Percentiles rank a stretch among this genome's conserved stretches.
Conservation (phyloP, 2,888 invertebrate species). For the Acronicta psi region DNA sequence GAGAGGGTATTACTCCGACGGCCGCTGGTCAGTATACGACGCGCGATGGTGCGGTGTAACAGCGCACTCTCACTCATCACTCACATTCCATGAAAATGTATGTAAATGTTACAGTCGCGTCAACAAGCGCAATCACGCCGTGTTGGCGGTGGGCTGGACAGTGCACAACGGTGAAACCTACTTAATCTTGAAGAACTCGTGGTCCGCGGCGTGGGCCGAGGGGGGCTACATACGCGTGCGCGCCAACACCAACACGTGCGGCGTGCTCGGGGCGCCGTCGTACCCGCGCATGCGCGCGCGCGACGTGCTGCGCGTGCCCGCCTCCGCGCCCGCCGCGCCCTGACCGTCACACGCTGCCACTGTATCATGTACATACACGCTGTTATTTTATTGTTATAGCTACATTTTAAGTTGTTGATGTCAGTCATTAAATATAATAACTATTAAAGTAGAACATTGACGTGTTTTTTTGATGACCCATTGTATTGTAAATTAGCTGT, state of each 20-base stretch:
- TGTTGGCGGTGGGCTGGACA: conserved; percentile 81
- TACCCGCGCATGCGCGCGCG: conserved; percentile 64
- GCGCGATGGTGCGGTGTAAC: no score
- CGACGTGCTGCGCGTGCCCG: conserved; percentile 65
- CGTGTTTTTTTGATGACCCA: background rate
- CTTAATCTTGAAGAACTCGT: conserved; percentile 82
- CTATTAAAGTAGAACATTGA: background rate
- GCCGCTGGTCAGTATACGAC: conserved; percentile 69
- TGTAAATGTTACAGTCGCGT: conserved; percentile 58
- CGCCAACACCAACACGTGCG: conserved; percentile 77
- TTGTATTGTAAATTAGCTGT: background rate
- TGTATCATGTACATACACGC: background rate
- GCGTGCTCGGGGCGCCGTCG: conserved; percentile 72
- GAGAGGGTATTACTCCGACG: conserved; percentile 73
- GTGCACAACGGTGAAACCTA: conserved; percentile 67
- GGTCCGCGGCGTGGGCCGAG: conserved; percentile 75
- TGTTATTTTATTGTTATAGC: conserved; percentile 9
- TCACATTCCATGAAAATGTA: background rate
- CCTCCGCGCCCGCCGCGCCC: conserved; percentile 27
- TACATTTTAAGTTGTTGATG: conserved; percentile 8
- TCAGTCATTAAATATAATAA: conserved; percentile 37
- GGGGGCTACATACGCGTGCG: conserved; percentile 74
- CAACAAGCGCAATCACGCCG: conserved; percentile 72
- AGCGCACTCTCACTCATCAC: no score
- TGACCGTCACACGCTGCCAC: background rate